Conservation (phyloP, 2,113 vertebrate species). For the Equus quagga region DNA sequence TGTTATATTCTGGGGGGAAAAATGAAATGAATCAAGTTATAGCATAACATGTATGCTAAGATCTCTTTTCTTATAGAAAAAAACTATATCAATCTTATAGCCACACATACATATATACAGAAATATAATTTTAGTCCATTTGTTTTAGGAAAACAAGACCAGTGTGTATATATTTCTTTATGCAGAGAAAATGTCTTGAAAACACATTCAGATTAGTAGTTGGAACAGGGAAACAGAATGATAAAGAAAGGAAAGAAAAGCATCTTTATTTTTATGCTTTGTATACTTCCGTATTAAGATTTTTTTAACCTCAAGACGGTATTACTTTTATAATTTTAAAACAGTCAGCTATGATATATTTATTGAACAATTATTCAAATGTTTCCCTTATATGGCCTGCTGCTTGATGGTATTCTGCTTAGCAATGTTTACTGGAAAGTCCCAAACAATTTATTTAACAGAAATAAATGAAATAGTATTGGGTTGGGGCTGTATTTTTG, state of each 20-base stretch:
- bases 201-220: not conserved
- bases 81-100: not conserved
- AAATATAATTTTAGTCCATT: not conserved
- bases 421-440: not conserved
- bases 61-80: not conserved
- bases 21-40: not conserved
- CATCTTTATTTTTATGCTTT: not conserved
- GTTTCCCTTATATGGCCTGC: not conserved
- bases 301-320: not conserved
- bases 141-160: not conserved
- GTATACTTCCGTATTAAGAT: not conserved
- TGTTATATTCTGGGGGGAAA: not conserved
- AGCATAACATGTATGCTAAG: not conserved
- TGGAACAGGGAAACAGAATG: not conserved
- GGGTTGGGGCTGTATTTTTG: not conserved
- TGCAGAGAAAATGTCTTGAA: not conserved
- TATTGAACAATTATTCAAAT: not conserved
- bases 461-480: slow-evolving; percentile 26
- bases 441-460: not conserved
- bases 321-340: not conserved
- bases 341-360: not conserved
- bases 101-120: not conserved
- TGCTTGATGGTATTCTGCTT: not conserved
- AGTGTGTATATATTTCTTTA: not conserved
- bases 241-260: not conserved